Evolutionary conservation across 2,797 vertebrate species (phyloP).

Genomic region (Halcyon leucocephala): DNA sequence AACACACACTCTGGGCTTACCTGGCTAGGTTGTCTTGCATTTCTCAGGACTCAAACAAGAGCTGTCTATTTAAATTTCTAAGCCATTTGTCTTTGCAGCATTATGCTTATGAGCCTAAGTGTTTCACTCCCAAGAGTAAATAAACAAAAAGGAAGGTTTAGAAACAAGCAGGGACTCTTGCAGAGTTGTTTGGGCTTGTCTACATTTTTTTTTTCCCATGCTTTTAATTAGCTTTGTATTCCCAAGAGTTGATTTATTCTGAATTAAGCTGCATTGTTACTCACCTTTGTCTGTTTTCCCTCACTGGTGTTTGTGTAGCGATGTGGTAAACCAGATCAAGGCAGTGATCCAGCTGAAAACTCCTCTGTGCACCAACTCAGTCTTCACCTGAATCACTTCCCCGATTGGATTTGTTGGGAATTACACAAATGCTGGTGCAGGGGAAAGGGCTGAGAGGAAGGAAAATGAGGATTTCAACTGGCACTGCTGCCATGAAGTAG

Average conservation of each 20-base stretch:
- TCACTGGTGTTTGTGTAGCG: neutral
- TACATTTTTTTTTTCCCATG: neutral
- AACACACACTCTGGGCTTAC: neutral
- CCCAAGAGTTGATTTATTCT: conserved; percentile 32
- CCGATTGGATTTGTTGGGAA: neutral
- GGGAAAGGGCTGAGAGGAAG: neutral
- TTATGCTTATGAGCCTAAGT: neutral
- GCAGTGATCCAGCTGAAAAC: neutral
- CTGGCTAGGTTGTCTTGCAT: neutral
- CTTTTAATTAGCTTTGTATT: conserved; percentile 45
- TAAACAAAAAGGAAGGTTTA: conserved; percentile 19
- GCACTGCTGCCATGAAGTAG: neutral
- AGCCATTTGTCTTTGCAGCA: conserved; percentile 8
- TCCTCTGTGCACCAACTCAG: neutral
- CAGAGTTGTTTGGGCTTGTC: conserved; percentile 42
- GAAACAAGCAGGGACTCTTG: neutral
- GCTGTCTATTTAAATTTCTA: conserved; percentile 30
- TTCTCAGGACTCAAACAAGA: neutral
- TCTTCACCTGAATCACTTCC: neutral
- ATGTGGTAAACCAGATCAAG: neutral
- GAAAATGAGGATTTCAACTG: neutral
- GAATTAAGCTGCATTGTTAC: neutral
- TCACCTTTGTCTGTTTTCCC: conserved; percentile 41
- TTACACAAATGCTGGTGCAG: neutral
- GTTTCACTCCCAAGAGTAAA: neutral